phyloP scores from a whole-genome alignment of 2,797 vertebrate genomes.

The Xiphorhynchus erythropygius region DNA sequence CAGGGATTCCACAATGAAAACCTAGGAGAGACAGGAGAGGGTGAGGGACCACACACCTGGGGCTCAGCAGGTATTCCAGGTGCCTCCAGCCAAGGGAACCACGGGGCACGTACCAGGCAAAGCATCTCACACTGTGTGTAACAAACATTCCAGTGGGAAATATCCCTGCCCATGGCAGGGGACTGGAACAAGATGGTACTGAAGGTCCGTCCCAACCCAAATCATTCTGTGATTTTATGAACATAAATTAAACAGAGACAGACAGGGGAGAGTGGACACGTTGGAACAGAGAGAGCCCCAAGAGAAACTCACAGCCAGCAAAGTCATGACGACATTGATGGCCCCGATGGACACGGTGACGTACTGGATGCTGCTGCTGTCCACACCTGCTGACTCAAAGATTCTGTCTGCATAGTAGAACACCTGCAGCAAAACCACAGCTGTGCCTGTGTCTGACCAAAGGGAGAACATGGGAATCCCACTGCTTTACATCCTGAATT shows the following conservation, averaged over 20 bases:
- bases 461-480: neutral
- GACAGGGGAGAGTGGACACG: neutral
- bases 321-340: constrained; percentile 89
- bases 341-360: constrained; percentile 89
- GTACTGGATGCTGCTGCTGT: constrained; percentile 78
- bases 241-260: neutral
- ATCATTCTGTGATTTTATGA: neutral
- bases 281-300: rapidly evolving
- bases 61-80: neutral
- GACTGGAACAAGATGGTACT: neutral
- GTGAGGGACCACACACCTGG: neutral
- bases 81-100: neutral
- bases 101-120: rapidly evolving
- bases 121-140: neutral
- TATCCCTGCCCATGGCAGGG: neutral
- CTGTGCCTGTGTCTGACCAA: rapidly evolving
- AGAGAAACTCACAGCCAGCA: constrained; percentile 79
- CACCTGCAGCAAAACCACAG: constrained; percentile 76
- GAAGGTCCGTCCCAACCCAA: neutral
- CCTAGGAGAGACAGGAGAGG: constrained; percentile 67
- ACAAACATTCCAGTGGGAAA: rapidly evolving
- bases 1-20: constrained; percentile 88
- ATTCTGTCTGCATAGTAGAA: constrained; percentile 94
- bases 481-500: neutral
- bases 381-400: constrained; percentile 84